phyloP scores from a whole-genome alignment of 2,113 vertebrate genomes.

The Eolophus roseicapilla region DNA sequence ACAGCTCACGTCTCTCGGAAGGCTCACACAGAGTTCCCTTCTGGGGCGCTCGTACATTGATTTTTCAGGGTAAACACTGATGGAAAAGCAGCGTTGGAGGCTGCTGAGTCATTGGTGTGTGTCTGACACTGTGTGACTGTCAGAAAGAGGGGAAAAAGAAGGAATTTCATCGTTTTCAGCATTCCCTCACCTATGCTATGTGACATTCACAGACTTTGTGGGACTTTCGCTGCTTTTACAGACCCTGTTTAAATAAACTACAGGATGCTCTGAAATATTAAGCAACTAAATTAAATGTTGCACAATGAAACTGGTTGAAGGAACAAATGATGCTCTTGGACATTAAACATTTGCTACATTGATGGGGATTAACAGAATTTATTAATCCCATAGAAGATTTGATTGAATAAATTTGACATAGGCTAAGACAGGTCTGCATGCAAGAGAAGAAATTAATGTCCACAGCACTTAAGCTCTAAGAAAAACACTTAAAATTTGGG shows the following conservation, averaged over 20 bases:
- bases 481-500: background rate
- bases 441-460: background rate
- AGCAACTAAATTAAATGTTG: background rate
- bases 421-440: background rate
- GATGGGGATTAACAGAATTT: background rate
- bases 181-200: background rate
- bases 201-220: background rate
- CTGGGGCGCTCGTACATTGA: accelerated
- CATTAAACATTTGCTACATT: background rate
- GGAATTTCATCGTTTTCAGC: background rate
- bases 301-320: background rate
- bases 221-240: background rate
- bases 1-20: background rate
- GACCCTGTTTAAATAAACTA: background rate
- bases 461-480: background rate
- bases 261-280: background rate
- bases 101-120: background rate
- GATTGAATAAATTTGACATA: background rate
- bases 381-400: background rate
- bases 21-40: background rate
- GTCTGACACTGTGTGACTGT: background rate
- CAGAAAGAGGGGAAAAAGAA: background rate
- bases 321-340: background rate
- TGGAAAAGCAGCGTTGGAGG: background rate
- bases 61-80: background rate